Conservation (phyloP, 1,140 invertebrate genomes). For the Asobara japonica region DNA sequence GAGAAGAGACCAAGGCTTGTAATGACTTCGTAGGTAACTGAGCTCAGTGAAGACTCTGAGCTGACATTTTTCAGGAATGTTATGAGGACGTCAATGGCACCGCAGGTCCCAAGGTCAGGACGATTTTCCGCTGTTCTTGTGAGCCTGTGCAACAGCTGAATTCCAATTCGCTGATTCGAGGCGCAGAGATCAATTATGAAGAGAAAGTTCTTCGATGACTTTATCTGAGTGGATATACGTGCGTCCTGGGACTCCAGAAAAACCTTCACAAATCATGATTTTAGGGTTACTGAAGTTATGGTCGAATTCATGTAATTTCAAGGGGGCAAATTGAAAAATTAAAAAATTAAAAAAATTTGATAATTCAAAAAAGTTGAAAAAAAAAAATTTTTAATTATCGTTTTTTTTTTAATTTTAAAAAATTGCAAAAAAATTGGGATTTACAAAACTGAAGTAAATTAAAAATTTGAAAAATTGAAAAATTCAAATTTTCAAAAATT, state of each 20-base stretch:
- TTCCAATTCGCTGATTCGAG: constrained; percentile 49
- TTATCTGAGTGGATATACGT: constrained; percentile 48
- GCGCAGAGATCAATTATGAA: constrained; percentile 47
- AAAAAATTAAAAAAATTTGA: too few species aligned
- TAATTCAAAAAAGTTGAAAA: too few species aligned
- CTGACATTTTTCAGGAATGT: constrained; percentile 39
- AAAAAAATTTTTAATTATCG: too few species aligned
- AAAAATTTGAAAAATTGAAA: too few species aligned
- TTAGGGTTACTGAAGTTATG: too few species aligned
- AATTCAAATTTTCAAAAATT: too few species aligned
- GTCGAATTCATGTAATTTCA: too few species aligned
- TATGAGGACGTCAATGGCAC: constrained; percentile 48
- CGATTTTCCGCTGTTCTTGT: constrained; percentile 53
- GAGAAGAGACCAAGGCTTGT: constrained; percentile 53
- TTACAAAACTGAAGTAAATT: too few species aligned
- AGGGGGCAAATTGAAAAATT: too few species aligned
- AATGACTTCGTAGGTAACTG: constrained; percentile 43
- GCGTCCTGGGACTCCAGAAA: constrained; percentile 44
- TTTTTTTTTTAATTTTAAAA: too few species aligned
- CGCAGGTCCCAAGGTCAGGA: constrained; percentile 49
- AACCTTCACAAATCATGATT: too few species aligned
- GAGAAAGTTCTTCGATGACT: constrained; percentile 41
- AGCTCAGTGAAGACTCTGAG: not conserved
- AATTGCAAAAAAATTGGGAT: too few species aligned
- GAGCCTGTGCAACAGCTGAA: constrained; percentile 53